Base-by-base conservation (phyloP, 2,888 invertebrate species). In the Criorhina ranunculi region DNA sequence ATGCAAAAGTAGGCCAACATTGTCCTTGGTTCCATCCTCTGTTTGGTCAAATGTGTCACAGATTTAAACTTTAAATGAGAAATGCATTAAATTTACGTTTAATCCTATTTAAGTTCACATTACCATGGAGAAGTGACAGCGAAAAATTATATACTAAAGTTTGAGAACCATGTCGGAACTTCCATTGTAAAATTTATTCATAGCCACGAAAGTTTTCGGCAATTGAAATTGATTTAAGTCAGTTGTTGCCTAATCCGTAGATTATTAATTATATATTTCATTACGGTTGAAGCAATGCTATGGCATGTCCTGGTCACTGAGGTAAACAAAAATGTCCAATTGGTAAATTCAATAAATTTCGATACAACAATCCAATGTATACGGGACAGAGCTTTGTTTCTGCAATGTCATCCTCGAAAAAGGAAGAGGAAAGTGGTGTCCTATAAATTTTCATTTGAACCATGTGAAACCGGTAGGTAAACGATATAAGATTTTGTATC, bases 191-290 rank as follows among this genome's bases (percentile, higher is more conserved):
- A n/a, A 62, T 46, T 62, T 46, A 62, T 62, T 62, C 46, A n/a
- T 6, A 19, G 11, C 15, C 11, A 44, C 31, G 15, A 17, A 11
- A 62, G 31, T 31, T 46, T 11, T 12, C 33, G 44, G 33, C 24
- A 24, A 49, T 12, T 17, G 9, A 49, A 49, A 49, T 64, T 49
- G 19, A 35, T 49, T 49, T 64, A 49, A 64, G 35, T 49, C 17
- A 24, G 11, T 24, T 19, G 11, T 24, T 19, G 17, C 5, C 49
- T 42, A 49, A 64, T 35, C 37, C 31, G 53, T 2, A 4, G 6
- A 12, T 24, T 24, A 35, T 70, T 59, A 59, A 70, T 46, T 59
- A 70, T 70, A 57, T 70, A 70, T 70, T 46, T 46, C 24, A 59
- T 70, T 46, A 35, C 11, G 1, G 8, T 33, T 69, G 11, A 24